Percentiles rank a stretch among this genome's conserved stretches.
These are phyloP conservation scores for Eledona agricola DNA, from an alignment of 2,888 invertebrate genomes.

Conservation along the genomic window DNA sequence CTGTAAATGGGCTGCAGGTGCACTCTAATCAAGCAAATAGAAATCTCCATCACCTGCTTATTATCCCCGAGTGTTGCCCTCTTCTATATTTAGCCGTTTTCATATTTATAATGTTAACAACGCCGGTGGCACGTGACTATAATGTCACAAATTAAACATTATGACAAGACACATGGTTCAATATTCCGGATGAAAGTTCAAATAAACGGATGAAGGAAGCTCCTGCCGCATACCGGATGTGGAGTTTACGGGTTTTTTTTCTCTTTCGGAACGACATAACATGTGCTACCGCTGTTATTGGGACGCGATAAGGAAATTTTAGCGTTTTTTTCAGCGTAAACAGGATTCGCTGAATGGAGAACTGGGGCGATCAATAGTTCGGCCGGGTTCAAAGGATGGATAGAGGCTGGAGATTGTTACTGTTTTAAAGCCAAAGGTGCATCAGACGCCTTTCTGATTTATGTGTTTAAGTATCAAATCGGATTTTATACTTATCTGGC, in stretches of 20 bases:
- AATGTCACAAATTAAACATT: constrained; percentile 49
- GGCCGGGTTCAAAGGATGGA: no score
- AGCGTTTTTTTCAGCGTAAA: constrained; percentile 12
- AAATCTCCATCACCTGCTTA: constrained; percentile 26
- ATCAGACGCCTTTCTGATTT: no score
- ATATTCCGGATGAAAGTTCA: constrained; percentile 49
- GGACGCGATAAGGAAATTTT: constrained; percentile 16
- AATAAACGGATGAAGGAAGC: constrained; percentile 52
- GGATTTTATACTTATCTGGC: no score
- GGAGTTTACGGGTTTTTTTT: constrained; percentile 49
- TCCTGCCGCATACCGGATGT: constrained; percentile 48
- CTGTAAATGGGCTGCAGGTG: no score
- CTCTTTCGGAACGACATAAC: no score
- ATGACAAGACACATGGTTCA: constrained; percentile 50
- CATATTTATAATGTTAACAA: constrained; percentile 44
- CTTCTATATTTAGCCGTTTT: constrained; percentile 38
- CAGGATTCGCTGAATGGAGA: no score
- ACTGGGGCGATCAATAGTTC: no score
- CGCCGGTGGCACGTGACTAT: constrained; percentile 46
- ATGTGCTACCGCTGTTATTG: no score
- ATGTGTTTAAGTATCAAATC: no score
- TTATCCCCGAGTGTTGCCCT: constrained; percentile 24
- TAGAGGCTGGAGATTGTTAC: no score
- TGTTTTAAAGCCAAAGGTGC: no score
- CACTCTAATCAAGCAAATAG: no score